Percentiles rank a stretch among this genome's conserved stretches.
These are phyloP conservation scores for Zaprionus bogoriensis DNA, from an alignment of 2,888 invertebrate genomes.

Conservation along the genomic window DNA sequence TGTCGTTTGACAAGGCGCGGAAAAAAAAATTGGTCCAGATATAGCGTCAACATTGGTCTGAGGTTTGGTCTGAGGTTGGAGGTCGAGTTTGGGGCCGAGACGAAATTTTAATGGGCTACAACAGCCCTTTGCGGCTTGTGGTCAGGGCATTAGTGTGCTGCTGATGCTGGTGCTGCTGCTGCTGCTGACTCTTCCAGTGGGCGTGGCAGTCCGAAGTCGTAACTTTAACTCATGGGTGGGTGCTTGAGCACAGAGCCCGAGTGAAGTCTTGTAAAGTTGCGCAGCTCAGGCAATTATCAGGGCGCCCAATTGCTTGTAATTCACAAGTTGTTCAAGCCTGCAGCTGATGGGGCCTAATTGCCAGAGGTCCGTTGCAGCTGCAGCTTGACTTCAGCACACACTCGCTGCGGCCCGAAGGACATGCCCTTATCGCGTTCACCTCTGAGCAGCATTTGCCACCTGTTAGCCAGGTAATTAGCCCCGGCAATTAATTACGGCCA, in stretches of 20 bases:
- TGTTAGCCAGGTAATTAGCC: conserved; percentile 49
- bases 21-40: conserved; percentile 27
- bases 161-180: background rate
- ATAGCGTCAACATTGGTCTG: conserved; percentile 22
- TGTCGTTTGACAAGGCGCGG: conserved; percentile 27
- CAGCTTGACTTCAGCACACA: too few relatives aligned
- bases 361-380: background rate
- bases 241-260: background rate
- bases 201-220: background rate
- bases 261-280: background rate
- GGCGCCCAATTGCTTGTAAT: background rate
- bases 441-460: background rate
- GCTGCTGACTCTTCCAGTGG: background rate
- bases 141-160: conserved; percentile 49
- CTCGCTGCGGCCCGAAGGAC: too few relatives aligned
- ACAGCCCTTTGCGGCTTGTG: conserved; percentile 28
- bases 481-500: conserved; percentile 35
- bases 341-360: background rate
- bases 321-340: background rate
- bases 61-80: background rate
- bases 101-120: conserved; percentile 64
- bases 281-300: background rate
- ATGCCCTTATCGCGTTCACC: too few relatives aligned
- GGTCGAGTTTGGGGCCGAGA: conserved; percentile 28
- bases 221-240: background rate